These are phyloP conservation scores for Thalassoma bifasciatum DNA, from an alignment of 2,113 vertebrate genomes.

Conservation along the genomic window DNA sequence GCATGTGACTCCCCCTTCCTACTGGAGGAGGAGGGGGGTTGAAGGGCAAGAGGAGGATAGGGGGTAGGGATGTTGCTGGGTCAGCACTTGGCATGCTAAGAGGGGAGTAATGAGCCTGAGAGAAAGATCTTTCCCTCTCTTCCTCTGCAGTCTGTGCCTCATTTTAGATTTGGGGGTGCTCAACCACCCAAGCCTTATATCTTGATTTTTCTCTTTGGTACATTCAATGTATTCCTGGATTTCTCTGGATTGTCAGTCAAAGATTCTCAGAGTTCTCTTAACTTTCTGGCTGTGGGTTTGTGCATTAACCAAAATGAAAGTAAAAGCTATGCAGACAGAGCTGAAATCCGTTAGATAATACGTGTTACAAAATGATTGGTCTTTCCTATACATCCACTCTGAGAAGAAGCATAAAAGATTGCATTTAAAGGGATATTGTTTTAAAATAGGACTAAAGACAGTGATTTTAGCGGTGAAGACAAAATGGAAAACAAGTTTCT, in stretches of 20 bases:
- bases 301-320: neutral
- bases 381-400: neutral
- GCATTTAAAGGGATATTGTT: neutral
- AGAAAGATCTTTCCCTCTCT: slow-evolving; percentile 49
- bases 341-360: neutral
- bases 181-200: slow-evolving; percentile 25
- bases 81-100: slow-evolving; percentile 75
- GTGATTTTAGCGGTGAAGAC: neutral
- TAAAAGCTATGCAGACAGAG: neutral
- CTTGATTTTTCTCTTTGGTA: neutral
- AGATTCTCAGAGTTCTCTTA: neutral
- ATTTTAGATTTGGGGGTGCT: slow-evolving; percentile 46
- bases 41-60: slow-evolving; percentile 67
- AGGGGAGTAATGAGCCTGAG: slow-evolving; percentile 75
- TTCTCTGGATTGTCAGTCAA: neutral
- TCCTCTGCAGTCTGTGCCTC: slow-evolving; percentile 47
- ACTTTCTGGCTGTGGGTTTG: neutral
- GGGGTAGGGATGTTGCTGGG: slow-evolving; percentile 63
- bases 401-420: neutral
- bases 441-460: neutral
- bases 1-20: slow-evolving; percentile 64
- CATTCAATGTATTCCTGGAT: neutral
- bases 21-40: slow-evolving; percentile 53
- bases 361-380: neutral
- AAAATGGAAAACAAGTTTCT: neutral